Conservation (phyloP, 2,797 vertebrate species). For the Peromyscus nudipes region DNA sequence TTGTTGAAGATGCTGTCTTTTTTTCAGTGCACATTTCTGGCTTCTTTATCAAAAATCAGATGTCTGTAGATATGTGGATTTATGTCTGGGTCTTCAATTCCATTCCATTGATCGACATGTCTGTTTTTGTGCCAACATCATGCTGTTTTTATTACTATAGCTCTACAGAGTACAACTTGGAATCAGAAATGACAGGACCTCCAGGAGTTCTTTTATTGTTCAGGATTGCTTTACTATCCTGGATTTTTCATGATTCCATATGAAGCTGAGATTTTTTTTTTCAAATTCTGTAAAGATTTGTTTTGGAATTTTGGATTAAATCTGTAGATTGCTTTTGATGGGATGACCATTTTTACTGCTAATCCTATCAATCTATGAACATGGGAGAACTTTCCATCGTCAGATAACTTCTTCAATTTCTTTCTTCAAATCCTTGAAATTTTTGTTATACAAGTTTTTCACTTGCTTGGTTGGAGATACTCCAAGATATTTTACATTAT, state of each 20-base stretch:
- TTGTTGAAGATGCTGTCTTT: background rate
- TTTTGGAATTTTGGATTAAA: background rate
- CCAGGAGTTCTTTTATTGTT: background rate
- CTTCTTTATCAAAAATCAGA: background rate
- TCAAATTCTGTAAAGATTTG: background rate
- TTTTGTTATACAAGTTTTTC: background rate
- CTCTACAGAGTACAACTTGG: background rate
- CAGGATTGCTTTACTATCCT: background rate
- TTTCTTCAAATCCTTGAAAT: background rate
- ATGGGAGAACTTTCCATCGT: background rate
- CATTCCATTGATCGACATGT: background rate
- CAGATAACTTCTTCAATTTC: background rate
- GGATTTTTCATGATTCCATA: background rate
- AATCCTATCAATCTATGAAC: background rate
- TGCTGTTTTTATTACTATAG: background rate
- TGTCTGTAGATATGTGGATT: background rate
- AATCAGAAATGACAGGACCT: background rate
- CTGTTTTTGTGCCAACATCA: background rate
- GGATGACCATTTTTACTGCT: background rate
- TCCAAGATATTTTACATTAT: background rate
- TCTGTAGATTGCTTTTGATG: background rate
- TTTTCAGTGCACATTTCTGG: background rate
- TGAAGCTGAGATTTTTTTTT: background rate
- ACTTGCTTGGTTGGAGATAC: background rate
- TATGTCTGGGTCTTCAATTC: background rate